Evolutionary conservation across 2,888 invertebrate genomes (phyloP), one percentile per base, ranked within the genome.

Genomic region (Oligia fasciuncula): DNA sequence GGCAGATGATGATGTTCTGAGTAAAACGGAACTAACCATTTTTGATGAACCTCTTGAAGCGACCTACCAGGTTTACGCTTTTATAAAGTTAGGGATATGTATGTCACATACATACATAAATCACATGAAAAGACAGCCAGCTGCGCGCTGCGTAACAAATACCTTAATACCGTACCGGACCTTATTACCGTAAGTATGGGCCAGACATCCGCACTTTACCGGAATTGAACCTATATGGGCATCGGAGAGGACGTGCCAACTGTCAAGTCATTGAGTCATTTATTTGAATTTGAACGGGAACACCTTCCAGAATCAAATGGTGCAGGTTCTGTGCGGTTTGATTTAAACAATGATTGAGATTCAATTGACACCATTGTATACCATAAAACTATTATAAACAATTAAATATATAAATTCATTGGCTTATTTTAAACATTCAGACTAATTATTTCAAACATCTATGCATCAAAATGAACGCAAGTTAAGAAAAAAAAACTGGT

Each of bases 161-260:
- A 85, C 81, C 74, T 49, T 23, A 63, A 46, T 60, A 68, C 83
- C 67, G 17, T 82, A 49, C 23, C 71, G 67, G 71, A 54, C 19
- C 51, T 73, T 46, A 63, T 77, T 81, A 54, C 79, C 82, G 5
- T 82, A 71, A 68, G 57, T 51, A 51, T 5, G 14, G 40, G 46
- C 40, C 19, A 51, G 23, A 62, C 54, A 73, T 83, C 85, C 85
- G 85, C 65, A n/a, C 23, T 35, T 60, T 65, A 73, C 85, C 63
- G 75, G 83, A 83, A 72, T 80, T 65, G 68, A 65, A 85, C 57
- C 65, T 54, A 4, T 6, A 68, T 43, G 85, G 82, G 14, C 40
- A 69, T 35, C 68, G 17, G 68, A 54, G 43, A 67, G 69, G 73
- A 65, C 51, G 60, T 51, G n/a, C 54, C 35, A 11, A 65, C 63